A percentile compares a stretch with the other conserved stretches of the same genome.
Conservation (phyloP, 1,140 invertebrate species). For the Drosophila lacteicornis region DNA sequence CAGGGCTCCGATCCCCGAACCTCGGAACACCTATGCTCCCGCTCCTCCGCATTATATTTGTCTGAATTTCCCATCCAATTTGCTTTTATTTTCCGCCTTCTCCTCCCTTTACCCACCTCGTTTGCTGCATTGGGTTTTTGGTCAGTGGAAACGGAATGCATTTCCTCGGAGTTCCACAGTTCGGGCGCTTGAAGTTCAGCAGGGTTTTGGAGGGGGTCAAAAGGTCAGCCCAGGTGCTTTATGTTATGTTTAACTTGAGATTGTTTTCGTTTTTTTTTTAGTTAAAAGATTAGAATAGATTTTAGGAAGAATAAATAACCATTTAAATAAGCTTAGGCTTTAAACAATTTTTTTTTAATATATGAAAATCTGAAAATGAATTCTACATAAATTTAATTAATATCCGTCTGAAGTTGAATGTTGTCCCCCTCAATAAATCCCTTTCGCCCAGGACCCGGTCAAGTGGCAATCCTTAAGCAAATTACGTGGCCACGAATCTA, state of each 20-base stretch:
- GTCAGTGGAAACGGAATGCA: constrained; percentile 31
- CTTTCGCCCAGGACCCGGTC: not conserved
- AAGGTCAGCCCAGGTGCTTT: constrained; percentile 4
- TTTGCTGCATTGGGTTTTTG: constrained; percentile 57
- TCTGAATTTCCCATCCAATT: constrained; percentile 31
- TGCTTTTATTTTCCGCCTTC: constrained; percentile 18
- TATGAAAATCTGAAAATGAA: too few relatives aligned
- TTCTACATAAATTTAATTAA: too few relatives aligned
- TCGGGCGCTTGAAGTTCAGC: not conserved
- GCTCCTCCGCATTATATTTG: constrained; percentile 45
- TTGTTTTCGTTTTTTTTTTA: too few relatives aligned
- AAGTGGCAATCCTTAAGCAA: not conserved
- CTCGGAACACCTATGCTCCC: not conserved
- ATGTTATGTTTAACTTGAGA: not conserved
- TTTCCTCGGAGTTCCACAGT: constrained; percentile 4
- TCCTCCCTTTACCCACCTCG: not conserved
- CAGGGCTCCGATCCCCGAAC: constrained; percentile 19
- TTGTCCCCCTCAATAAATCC: not conserved
- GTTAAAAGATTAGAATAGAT: too few relatives aligned
- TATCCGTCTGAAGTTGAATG: too few relatives aligned
- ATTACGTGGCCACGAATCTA: constrained; percentile 9
- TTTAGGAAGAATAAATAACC: too few relatives aligned
- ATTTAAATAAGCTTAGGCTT: too few relatives aligned
- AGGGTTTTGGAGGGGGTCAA: constrained; percentile 17
- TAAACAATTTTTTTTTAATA: too few relatives aligned